A percentile compares a stretch with the other conserved stretches of the same genome.
Conservation (phyloP, 2,113 vertebrate genomes). For the Tamias sibiricus region DNA sequence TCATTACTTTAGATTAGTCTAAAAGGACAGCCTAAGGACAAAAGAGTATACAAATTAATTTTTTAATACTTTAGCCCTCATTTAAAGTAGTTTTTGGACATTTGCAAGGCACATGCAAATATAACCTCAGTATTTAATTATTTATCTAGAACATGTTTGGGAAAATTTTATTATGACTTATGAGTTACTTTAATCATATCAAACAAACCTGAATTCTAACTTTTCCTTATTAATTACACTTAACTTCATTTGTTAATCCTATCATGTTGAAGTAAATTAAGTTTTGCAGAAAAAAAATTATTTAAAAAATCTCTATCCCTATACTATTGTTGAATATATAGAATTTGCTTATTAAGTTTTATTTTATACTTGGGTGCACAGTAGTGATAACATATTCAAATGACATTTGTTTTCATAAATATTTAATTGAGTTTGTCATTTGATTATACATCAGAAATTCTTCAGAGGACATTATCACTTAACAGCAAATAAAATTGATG, state of each 20-base stretch:
- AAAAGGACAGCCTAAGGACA: neutral
- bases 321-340: neutral
- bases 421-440: constrained; percentile 69
- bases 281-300: neutral
- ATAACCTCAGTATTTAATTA: constrained; percentile 57
- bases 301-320: neutral
- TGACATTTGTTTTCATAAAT: constrained; percentile 69
- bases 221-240: constrained; percentile 16
- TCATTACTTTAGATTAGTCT: constrained; percentile 40
- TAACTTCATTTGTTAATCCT: constrained; percentile 3
- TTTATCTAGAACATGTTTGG: constrained; percentile 13
- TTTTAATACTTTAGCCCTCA: neutral
- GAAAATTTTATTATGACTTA: neutral
- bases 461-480: constrained; percentile 58
- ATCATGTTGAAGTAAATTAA: constrained; percentile 25
- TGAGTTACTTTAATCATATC: neutral
- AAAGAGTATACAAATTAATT: neutral
- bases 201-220: neutral
- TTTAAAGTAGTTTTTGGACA: constrained; percentile 34
- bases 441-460: constrained; percentile 54
- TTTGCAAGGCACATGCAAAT: constrained; percentile 42
- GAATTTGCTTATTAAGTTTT: constrained; percentile 54
- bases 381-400: constrained; percentile 50
- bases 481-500: constrained; percentile 62
- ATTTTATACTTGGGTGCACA: constrained; percentile 19